phyloP scores from a whole-genome alignment of 2,888 invertebrate genomes.

The Perizoma flavofasciatum region DNA sequence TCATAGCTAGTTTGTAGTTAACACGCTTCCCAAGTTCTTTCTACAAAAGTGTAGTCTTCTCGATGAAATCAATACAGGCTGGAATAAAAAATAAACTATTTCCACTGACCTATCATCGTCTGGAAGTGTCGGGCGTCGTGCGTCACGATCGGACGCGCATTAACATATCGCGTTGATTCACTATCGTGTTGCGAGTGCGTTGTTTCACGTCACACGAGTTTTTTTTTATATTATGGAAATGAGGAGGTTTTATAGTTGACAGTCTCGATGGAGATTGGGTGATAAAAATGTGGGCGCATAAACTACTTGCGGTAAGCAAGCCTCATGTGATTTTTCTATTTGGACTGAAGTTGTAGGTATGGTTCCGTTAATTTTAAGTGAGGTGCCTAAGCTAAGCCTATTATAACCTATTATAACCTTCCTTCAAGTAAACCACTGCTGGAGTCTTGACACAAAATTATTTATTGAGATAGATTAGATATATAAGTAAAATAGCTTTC shows the following conservation, averaged over 20 bases:
- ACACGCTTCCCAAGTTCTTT: not conserved
- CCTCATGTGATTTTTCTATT: too few relatives aligned
- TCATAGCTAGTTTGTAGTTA: too few relatives aligned
- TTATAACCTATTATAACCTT: too few relatives aligned
- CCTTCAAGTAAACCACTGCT: too few relatives aligned
- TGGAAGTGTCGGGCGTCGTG: conserved; percentile 75
- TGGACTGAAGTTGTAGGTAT: too few relatives aligned
- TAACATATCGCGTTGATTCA: conserved; percentile 76
- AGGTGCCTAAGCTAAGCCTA: too few relatives aligned
- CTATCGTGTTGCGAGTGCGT: conserved; percentile 52
- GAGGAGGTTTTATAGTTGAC: conserved; percentile 27
- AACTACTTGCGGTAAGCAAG: not conserved
- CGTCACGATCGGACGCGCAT: conserved; percentile 80
- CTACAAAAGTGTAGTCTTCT: conserved; percentile 16
- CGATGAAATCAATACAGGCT: conserved; percentile 16
- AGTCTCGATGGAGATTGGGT: conserved; percentile 40
- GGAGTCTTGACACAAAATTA: too few relatives aligned
- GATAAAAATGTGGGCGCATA: conserved; percentile 43
- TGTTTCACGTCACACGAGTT: conserved; percentile 30
- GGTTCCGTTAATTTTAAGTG: too few relatives aligned
- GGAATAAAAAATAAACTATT: conserved; percentile 22
- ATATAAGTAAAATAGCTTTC: too few relatives aligned
- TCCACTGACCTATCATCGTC: conserved; percentile 29
- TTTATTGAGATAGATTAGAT: too few relatives aligned
- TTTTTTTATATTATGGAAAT: conserved; percentile 32